Evolutionary conservation across 2,797 vertebrate genomes (phyloP).

Genomic region (Sebastes vulpes): DNA sequence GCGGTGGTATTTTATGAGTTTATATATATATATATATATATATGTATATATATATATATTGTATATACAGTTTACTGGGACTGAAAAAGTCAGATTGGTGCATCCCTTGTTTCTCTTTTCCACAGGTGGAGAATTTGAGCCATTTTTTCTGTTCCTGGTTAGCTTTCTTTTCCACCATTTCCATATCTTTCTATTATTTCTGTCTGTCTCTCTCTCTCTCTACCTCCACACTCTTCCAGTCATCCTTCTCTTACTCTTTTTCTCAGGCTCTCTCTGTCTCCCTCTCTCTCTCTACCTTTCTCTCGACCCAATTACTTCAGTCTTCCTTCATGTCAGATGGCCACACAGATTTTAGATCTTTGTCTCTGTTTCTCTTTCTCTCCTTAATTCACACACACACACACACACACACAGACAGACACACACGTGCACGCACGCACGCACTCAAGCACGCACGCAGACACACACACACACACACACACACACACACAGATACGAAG

Average conservation of each 20-base stretch:
- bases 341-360: conserved; percentile 57
- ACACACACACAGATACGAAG: background rate
- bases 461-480: background rate
- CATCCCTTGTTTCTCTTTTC: background rate
- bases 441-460: background rate
- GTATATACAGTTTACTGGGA: too few species aligned
- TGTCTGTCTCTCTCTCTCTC: background rate
- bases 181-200: conserved; percentile 3
- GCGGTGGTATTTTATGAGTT: too few species aligned
- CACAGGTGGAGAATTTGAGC: background rate
- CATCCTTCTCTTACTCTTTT: background rate
- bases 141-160: background rate
- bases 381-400: conserved; percentile 1
- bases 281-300: background rate
- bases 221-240: background rate
- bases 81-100: too few species aligned
- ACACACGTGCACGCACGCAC: background rate
- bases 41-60: too few species aligned
- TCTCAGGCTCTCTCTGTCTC: background rate
- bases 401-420: background rate
- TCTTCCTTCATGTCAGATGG: conserved; percentile 47
- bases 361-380: conserved; percentile 31
- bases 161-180: background rate
- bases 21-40: too few species aligned
- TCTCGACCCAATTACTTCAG: conserved; percentile 69